Evolutionary conservation across 2,797 vertebrate genomes (phyloP).

Genomic region (Silurus aristotelis): DNA sequence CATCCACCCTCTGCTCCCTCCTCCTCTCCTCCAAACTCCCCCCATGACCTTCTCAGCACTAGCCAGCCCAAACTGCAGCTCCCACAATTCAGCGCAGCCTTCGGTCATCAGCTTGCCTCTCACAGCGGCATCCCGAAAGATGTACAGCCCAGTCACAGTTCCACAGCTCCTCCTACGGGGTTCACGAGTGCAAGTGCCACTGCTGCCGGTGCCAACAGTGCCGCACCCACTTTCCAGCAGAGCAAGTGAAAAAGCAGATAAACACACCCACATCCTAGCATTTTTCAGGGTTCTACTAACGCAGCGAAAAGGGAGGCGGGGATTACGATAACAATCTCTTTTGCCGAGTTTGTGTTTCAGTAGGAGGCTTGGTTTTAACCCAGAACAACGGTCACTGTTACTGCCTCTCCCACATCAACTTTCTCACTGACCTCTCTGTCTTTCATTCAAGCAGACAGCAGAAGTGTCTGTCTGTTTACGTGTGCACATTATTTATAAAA

Average conservation of each 20-base stretch:
- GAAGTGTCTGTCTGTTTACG: background rate
- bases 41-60: slow-evolving; percentile 86
- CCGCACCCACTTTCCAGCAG: slow-evolving; percentile 85
- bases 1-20: slow-evolving; percentile 84
- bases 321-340: background rate
- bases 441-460: slow-evolving; percentile 50
- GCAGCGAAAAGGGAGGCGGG: background rate
- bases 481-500: background rate
- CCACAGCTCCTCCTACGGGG: slow-evolving; percentile 94
- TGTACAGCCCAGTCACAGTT: slow-evolving; percentile 99
- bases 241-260: slow-evolving; percentile 75
- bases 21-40: slow-evolving; percentile 78
- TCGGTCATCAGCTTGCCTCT: slow-evolving; percentile 95
- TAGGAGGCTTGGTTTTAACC: slow-evolving; percentile 16
- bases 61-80: slow-evolving; percentile 94
- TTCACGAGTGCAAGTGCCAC: slow-evolving; percentile 92
- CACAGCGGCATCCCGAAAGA: slow-evolving; percentile 99
- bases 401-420: slow-evolving; percentile 17
- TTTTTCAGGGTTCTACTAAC: slow-evolving; percentile 35
- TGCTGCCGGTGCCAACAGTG: slow-evolving; percentile 91
- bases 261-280: slow-evolving; percentile 25
- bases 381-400: slow-evolving; percentile 19
- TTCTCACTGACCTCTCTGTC: slow-evolving; percentile 47
- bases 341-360: slow-evolving; percentile 6
- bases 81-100: slow-evolving; percentile 98